Percentiles rank a stretch among this genome's conserved stretches.
Evolutionary conservation across 2,797 vertebrate species (phyloP).

Genomic region (Poeciliopsis presidionis): DNA sequence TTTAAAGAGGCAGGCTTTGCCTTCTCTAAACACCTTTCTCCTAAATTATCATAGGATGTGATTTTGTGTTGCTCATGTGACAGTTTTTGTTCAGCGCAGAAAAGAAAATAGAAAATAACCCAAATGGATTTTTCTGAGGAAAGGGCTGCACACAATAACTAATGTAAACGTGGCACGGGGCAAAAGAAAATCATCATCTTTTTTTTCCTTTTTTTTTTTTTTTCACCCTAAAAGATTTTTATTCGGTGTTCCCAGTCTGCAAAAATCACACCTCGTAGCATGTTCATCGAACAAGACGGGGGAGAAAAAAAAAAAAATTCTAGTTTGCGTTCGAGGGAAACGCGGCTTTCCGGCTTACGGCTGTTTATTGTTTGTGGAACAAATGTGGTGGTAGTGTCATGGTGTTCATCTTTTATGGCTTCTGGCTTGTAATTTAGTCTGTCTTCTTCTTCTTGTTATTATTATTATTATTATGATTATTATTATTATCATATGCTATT

Average conservation of each 20-base stretch:
- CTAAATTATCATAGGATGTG: neutral
- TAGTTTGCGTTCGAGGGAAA: neutral
- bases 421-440: neutral
- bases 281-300: neutral
- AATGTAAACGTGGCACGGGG: neutral
- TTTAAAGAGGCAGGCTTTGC: conserved; percentile 42
- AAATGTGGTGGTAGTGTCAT: neutral
- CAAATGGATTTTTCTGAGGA: neutral
- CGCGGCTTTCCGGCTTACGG: neutral
- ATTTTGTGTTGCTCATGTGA: conserved; percentile 2
- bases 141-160: neutral
- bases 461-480: neutral
- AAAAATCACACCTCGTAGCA: neutral
- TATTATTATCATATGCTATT: neutral
- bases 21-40: conserved; percentile 19
- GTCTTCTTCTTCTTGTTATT: neutral
- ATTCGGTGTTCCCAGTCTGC: neutral
- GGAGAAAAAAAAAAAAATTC: neutral
- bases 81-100: conserved; percentile 1
- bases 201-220: neutral
- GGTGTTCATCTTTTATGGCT: neutral
- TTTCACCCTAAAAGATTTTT: neutral
- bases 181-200: neutral
- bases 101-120: neutral
- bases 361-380: neutral